Conservation (phyloP, 2,888 invertebrate species). For the Abrostola triplasia region DNA sequence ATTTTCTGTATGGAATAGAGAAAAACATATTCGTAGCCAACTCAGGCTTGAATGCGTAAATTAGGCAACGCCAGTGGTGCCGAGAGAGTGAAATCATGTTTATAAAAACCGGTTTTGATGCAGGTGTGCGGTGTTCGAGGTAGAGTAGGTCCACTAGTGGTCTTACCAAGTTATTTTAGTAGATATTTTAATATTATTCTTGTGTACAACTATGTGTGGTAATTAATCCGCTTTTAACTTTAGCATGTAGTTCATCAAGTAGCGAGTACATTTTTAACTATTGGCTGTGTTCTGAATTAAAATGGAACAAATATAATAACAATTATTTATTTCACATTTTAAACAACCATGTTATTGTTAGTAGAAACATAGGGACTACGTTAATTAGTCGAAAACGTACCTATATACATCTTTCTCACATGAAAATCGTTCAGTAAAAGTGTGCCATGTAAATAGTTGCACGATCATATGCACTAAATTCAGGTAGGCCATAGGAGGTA, state of each 20-base stretch:
- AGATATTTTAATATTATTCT: slow-evolving; percentile 45
- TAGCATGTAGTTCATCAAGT: slow-evolving; percentile 28
- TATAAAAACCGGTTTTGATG: slow-evolving; percentile 80
- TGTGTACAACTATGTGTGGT: slow-evolving; percentile 30
- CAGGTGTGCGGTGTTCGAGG: slow-evolving; percentile 76
- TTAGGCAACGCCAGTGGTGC: slow-evolving; percentile 66
- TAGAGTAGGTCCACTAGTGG: slow-evolving; percentile 50
- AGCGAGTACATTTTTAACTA: no score
- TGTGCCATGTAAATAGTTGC: slow-evolving; percentile 2
- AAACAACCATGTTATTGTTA: no score
- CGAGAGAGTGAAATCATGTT: slow-evolving; percentile 85
- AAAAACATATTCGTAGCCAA: slow-evolving; percentile 47
- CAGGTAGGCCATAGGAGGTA: neutral
- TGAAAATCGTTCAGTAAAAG: no score
- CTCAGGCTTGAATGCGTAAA: slow-evolving; percentile 61
- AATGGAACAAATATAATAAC: neutral
- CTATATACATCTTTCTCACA: neutral
- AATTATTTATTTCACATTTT: no score
- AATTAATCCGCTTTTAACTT: slow-evolving; percentile 42
- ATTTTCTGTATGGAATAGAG: slow-evolving; percentile 24
- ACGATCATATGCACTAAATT: neutral
- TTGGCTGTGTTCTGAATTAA: neutral
- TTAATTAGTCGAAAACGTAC: no score
- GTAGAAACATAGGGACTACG: no score
- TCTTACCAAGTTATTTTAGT: slow-evolving; percentile 49